Base-by-base conservation (phyloP, 1,140 invertebrate genomes). In the Pectinophora gossypiella region DNA sequence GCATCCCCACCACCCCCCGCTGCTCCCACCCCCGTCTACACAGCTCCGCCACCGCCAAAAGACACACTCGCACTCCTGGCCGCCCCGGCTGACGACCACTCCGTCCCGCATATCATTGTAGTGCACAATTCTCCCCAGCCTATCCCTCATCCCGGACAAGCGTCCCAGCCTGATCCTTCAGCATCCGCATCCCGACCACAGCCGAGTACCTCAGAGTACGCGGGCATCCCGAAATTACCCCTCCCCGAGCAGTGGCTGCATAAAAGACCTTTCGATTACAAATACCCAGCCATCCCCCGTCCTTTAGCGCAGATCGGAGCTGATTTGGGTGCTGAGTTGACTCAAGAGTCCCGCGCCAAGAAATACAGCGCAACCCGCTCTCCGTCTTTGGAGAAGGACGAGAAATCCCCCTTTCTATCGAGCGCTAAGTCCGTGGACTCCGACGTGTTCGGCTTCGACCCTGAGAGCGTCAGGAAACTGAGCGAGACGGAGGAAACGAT, bases 371-470 rank as follows among this genome's bases (percentile, higher is more conserved):
- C 83, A 0, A 88, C 87, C 0, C 59, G 87, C 20, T 89, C 87
- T 0, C 87, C 87, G 0, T 88, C 85, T 1, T 65, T 89, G 9
- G 85, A 89, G 55, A 88, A 89, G 56, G 85, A 89, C 76, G 85
- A 89, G 3, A 87, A 81, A 44, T 82, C 80, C 0, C 87, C 87
- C 1, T 85, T 86, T 32, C 48, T 79, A 2, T 51, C 50, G 12
- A 79, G 74, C 43, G 79, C 80, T 10, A 76, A 75, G 20, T 61
- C 66, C 7, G 72, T 74, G 53, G 68, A 52, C 19, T 4, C 3
- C n/a, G 75, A 81, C 45, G 81, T 84, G 0, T 87, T 87, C 46
- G 81, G 74, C 5, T 87, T 85, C 51, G 83, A 82, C 56, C 56
- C 57, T 12, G 73, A 75, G 43, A 62, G 61, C 0, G 64, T 85